Percentiles rank a stretch among this genome's conserved stretches.
phyloP scores from a whole-genome alignment of 1,140 invertebrate species.

The Antheraea mylitta region DNA sequence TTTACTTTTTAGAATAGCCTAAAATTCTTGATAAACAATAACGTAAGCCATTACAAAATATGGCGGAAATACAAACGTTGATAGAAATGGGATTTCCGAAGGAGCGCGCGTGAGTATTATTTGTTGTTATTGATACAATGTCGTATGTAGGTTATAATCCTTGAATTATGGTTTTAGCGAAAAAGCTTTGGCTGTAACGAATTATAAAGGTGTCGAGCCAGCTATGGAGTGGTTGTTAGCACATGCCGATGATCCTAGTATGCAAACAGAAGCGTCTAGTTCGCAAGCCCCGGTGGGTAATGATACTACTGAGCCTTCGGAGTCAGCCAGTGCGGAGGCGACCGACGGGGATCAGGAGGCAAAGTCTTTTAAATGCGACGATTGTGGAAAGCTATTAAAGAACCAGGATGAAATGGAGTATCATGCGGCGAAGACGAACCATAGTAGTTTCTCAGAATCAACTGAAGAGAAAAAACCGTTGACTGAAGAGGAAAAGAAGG shows the following conservation, averaged over 20 bases:
- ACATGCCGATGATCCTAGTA: constrained; percentile 83
- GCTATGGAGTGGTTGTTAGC: constrained; percentile 95
- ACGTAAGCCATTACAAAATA: constrained; percentile 20
- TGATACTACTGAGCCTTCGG: constrained; percentile 22
- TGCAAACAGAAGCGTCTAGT: constrained; percentile 40
- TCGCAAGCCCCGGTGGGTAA: constrained; percentile 21
- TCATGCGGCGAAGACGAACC: constrained; percentile 94
- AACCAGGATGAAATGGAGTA: constrained; percentile 88
- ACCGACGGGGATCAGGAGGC: constrained; percentile 68
- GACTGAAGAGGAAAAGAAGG: constrained; percentile 94
- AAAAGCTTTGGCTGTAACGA: constrained; percentile 89
- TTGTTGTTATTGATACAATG: constrained; percentile 12
- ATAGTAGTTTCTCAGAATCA: constrained; percentile 94
- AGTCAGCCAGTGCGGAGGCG: constrained; percentile 28
- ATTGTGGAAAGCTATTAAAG: constrained; percentile 92
- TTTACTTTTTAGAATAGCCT: neutral
- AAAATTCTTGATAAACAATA: neutral
- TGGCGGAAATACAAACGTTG: constrained; percentile 83
- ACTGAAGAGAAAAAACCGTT: constrained; percentile 95
- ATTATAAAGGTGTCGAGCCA: constrained; percentile 90
- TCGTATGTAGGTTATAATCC: constrained; percentile 6
- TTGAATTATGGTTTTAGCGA: constrained; percentile 80
- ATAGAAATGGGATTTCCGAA: constrained; percentile 94
- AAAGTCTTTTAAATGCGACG: constrained; percentile 94
- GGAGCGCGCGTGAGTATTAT: constrained; percentile 87